Conservation (phyloP, 2,888 invertebrate species). For the Julus scanicus region DNA sequence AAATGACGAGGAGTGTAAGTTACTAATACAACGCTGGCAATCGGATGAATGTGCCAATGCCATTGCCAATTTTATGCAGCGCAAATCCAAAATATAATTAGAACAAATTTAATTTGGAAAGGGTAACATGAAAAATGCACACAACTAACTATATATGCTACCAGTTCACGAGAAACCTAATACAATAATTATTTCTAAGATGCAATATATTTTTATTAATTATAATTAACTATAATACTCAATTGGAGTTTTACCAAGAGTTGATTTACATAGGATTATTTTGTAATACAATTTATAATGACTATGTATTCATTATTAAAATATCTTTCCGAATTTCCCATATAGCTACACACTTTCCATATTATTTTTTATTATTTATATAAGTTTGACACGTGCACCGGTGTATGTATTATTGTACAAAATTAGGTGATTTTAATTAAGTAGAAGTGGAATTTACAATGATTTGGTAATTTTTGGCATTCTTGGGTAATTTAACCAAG, state of each 20-base stretch:
- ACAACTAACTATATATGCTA: too few species aligned
- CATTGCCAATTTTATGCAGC: constrained; percentile 62
- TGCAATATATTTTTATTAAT: neutral
- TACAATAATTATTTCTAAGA: too few species aligned
- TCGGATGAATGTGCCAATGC: constrained; percentile 76
- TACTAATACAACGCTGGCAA: constrained; percentile 74
- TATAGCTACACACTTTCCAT: neutral
- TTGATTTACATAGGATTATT: neutral
- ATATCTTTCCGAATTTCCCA: neutral
- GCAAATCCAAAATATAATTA: constrained; percentile 51
- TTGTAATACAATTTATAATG: neutral
- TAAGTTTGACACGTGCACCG: neutral
- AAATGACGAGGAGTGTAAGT: constrained; percentile 76
- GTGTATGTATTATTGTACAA: neutral
- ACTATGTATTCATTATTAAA: neutral
- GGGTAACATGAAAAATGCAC: neutral
- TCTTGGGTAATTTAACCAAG: neutral
- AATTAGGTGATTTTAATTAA: neutral
- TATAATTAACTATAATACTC: neutral
- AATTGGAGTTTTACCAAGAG: neutral
- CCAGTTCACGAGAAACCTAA: too few species aligned
- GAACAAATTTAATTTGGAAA: neutral
- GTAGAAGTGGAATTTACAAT: neutral
- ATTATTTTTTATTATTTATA: neutral
- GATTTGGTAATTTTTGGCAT: neutral